Evolutionary conservation across 2,888 invertebrate genomes (phyloP).

Genomic region (Penaeus monodon): DNA sequence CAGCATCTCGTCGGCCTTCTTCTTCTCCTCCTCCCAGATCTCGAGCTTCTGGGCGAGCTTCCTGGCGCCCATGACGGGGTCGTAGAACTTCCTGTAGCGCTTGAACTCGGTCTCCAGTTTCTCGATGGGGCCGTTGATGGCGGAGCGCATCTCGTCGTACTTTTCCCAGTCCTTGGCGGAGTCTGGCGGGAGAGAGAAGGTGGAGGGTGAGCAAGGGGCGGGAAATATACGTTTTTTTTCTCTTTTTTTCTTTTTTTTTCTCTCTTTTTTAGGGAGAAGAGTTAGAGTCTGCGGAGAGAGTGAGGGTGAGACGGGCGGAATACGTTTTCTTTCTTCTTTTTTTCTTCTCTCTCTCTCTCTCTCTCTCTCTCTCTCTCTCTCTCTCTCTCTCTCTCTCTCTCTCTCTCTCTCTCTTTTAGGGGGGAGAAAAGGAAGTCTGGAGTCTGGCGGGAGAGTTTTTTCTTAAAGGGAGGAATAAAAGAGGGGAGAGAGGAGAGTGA

Average conservation of each 20-base stretch:
- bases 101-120: conserved; percentile 62
- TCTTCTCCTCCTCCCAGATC: conserved; percentile 58
- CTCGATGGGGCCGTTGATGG: conserved; percentile 61
- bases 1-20: conserved; percentile 52
- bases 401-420: neutral
- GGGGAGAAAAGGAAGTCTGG: too few species aligned
- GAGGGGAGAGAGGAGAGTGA: too few species aligned
- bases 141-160: conserved; percentile 59
- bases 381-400: neutral
- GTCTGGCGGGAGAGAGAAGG: conserved; percentile 30
- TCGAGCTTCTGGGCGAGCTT: conserved; percentile 59
- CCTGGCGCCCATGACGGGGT: conserved; percentile 60
- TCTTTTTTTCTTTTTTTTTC: neutral
- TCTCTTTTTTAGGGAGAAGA: neutral
- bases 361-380: neutral
- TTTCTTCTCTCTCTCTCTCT: too few species aligned
- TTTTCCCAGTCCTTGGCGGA: conserved; percentile 65
- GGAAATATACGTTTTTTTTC: too few species aligned
- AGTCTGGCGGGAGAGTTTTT: too few species aligned
- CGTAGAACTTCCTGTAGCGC: conserved; percentile 63
- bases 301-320: too few species aligned
- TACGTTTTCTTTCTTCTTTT: too few species aligned
- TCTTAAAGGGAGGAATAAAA: too few species aligned
- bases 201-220: neutral
- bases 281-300: too few species aligned